Percentiles rank a stretch among this genome's conserved stretches.
Evolutionary conservation across 2,888 invertebrate genomes (phyloP).

Genomic region (Trachelus iudaicus): DNA sequence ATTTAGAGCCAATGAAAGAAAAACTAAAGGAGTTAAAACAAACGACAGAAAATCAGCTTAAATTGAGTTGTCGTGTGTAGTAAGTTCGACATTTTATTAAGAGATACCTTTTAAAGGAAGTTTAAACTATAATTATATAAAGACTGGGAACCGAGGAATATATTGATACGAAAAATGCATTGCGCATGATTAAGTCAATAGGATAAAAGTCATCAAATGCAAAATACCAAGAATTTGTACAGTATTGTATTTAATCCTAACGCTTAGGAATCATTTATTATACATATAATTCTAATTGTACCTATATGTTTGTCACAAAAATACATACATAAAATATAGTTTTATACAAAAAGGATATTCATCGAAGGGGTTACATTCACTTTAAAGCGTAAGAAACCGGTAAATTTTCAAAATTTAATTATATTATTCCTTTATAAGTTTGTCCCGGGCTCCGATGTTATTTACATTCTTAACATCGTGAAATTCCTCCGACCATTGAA

Average conservation of each 20-base stretch:
- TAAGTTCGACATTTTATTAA: conserved; percentile 9
- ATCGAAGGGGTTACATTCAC: too few species aligned
- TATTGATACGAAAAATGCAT: not conserved
- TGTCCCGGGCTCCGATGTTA: too few species aligned
- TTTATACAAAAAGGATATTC: not conserved
- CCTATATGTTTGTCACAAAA: not conserved
- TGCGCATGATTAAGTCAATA: not conserved
- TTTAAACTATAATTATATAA: not conserved
- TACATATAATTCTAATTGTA: not conserved
- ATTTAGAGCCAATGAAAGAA: conserved; percentile 68
- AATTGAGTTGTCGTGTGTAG: conserved; percentile 62
- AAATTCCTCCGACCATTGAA: too few species aligned
- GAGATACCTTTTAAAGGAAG: conserved; percentile 34
- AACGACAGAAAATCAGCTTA: conserved; percentile 68
- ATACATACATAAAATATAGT: not conserved
- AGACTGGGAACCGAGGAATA: not conserved
- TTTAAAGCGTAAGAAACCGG: too few species aligned
- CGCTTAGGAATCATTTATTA: not conserved
- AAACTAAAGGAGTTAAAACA: conserved; percentile 68
- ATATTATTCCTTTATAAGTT: too few species aligned
- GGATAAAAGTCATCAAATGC: not conserved
- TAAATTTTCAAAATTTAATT: too few species aligned
- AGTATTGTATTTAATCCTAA: not conserved
- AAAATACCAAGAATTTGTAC: not conserved
- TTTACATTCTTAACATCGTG: too few species aligned